Evolutionary conservation across 2,797 vertebrate genomes (phyloP), one percentile per base, ranked within the genome.

Genomic region (Oryzias sinensis): DNA sequence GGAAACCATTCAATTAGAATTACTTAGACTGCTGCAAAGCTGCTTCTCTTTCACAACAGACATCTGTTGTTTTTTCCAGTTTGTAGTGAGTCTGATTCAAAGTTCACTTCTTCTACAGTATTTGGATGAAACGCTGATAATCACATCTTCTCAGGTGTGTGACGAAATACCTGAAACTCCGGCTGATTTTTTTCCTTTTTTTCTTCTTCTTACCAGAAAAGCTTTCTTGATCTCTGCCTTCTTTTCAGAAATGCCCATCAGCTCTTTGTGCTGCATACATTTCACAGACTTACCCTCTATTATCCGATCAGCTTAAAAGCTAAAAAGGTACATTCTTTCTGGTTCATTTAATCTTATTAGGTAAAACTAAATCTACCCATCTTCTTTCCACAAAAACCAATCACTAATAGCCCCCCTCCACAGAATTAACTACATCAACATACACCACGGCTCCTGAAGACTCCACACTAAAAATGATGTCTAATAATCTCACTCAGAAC

Each of bases 311-410:
- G 49, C 43, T 60, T 43, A 49, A 40, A 65, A 70, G 55, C 55
- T 56, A 51, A 49, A 45, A 41, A 41, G 24, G 37, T n/a, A 49
- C 49, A 50, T 59, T 17, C 18, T 64, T 63, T 61, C 51, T 49
- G 66, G 48, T 72, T 64, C 59, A 24, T 59, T 62, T 76, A 70
- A 70, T 80, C 60, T 70, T 70, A 71, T 80, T 74, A 74, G n/a
- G n/a, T 13, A 25, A 65, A 65, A 61, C 50, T 56, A 55, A 59
- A 71, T 67, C 64, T 40, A 71, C 61, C 57, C 43, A 49, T 59
- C 43, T 60, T 59, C 49, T 1, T 67, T 53, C 57, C 20, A 47
- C 11, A 24, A 18, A 40, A 67, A 63, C 54, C 53, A 64, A 49
- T 71, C 47, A 42, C 44, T 55, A 62, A 62, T 62, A 62, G n/a